Evolutionary conservation across 2,797 vertebrate genomes (phyloP).

Genomic region (Spea hammondii): DNA sequence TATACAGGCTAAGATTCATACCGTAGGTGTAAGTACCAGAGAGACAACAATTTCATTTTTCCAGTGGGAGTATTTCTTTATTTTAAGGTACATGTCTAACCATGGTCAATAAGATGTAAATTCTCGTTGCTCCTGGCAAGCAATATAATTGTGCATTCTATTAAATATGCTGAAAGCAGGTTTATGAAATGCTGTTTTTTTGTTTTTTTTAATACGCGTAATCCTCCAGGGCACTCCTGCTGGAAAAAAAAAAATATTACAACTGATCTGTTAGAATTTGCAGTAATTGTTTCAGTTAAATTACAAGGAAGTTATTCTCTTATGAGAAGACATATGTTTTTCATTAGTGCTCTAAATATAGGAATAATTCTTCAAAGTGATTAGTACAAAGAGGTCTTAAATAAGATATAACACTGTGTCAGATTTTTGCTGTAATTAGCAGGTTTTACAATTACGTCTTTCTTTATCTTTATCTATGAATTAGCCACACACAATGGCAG

Average conservation of each 20-base stretch:
- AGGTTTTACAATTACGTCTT: constrained; percentile 48
- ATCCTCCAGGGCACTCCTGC: constrained; percentile 38
- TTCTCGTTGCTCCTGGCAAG: constrained; percentile 63
- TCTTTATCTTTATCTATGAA: constrained; percentile 43
- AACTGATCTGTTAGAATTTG: constrained; percentile 9
- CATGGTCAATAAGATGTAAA: constrained; percentile 65
- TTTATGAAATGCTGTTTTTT: constrained; percentile 45
- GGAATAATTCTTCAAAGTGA: constrained; percentile 51
- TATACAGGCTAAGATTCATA: background rate
- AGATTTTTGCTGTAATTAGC: constrained; percentile 48
- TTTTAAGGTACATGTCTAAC: constrained; percentile 60
- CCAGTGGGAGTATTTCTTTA: constrained; percentile 65
- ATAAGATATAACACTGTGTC: constrained; percentile 44
- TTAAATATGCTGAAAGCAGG: constrained; percentile 51
- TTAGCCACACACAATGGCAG: constrained; percentile 36
- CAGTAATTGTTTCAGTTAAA: constrained; percentile 43
- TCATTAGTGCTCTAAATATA: constrained; percentile 40
- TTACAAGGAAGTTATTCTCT: constrained; percentile 36
- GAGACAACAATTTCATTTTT: constrained; percentile 43
- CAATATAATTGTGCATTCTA: constrained; percentile 57
- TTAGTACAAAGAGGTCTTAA: constrained; percentile 50
- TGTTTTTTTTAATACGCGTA: constrained; percentile 22
- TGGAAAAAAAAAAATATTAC: constrained; percentile 18
- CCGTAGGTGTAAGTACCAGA: constrained; percentile 2
- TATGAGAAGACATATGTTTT: constrained; percentile 49